These are phyloP conservation scores for Synanthedon andrenaeformis DNA, from an alignment of 2,888 invertebrate genomes.

Conservation along the genomic window DNA sequence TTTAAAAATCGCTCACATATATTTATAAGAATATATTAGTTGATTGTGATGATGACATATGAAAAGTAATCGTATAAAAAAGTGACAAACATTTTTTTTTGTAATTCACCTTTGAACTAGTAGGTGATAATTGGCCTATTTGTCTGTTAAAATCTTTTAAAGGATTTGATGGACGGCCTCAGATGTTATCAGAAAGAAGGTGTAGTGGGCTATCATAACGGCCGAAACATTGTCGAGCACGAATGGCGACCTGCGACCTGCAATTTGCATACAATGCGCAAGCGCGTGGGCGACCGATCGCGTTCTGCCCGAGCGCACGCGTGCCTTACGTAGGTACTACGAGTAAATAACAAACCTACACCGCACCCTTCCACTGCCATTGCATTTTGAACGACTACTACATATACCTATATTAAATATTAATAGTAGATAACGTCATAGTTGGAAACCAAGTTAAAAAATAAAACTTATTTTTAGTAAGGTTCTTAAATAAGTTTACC, in stretches of 20 bases:
- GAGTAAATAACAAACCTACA: not conserved
- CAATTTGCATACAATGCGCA: slow-evolving; percentile 64
- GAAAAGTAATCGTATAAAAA: too few species aligned
- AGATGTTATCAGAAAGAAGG: not conserved
- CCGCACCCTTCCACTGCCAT: not conserved
- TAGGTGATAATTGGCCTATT: too few species aligned
- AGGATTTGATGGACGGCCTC: not conserved
- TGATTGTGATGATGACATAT: too few species aligned
- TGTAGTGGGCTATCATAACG: slow-evolving; percentile 5
- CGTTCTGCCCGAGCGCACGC: slow-evolving; percentile 6
- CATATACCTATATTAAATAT: slow-evolving; percentile 8
- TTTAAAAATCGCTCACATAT: too few species aligned
- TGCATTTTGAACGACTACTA: not conserved
- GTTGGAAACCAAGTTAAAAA: too few species aligned
- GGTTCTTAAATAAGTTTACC: too few species aligned
- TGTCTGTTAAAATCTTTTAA: too few species aligned
- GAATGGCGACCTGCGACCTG: slow-evolving; percentile 62
- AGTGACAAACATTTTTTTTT: too few species aligned
- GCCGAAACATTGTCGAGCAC: slow-evolving; percentile 19
- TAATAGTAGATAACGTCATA: slow-evolving; percentile 1
- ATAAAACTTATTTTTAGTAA: too few species aligned
- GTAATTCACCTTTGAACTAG: too few species aligned
- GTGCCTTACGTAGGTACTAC: slow-evolving; percentile 1
- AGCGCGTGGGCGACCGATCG: slow-evolving; percentile 44
- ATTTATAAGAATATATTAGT: too few species aligned